phyloP scores from a whole-genome alignment of 64 coral and sea anemone genomes.

The Porites australiensis region DNA sequence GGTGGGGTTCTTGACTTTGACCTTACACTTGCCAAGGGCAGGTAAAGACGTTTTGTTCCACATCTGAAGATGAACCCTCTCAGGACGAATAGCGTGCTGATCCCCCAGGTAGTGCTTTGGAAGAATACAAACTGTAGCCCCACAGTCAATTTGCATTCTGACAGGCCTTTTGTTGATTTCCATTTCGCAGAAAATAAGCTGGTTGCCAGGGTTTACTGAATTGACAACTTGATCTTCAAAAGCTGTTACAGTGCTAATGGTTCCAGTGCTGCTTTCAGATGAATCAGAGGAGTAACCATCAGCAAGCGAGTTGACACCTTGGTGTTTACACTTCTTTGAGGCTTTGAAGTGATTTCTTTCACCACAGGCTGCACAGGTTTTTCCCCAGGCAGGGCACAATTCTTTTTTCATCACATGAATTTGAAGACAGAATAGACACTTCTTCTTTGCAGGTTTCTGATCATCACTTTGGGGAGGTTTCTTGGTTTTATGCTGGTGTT shows the following conservation, averaged over 20 bases:
- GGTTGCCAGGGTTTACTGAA: background rate
- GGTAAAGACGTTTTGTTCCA: slow-evolving; percentile 26
- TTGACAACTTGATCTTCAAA: background rate
- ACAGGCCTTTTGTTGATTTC: background rate
- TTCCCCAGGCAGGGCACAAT: slow-evolving; percentile 44
- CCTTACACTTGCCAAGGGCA: slow-evolving; percentile 20
- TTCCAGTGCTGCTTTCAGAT: slow-evolving; percentile 1
- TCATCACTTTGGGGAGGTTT: background rate
- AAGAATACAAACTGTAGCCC: slow-evolving; percentile 33
- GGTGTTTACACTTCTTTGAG: slow-evolving; percentile 5
- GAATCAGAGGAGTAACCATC: background rate
- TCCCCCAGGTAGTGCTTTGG: slow-evolving; percentile 23
- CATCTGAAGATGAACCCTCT: slow-evolving; percentile 45
- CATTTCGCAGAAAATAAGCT: slow-evolving; percentile 30
- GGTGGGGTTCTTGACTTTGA: slow-evolving; percentile 5
- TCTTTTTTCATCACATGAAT: slow-evolving; percentile 14
- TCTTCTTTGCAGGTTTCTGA: background rate
- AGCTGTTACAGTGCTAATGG: background rate
- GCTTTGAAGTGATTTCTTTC: slow-evolving; percentile 33
- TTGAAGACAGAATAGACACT: slow-evolving; percentile 22
- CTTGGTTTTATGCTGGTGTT: background rate
- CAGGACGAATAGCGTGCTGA: background rate
- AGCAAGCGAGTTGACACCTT: background rate
- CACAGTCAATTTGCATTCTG: slow-evolving; percentile 10
- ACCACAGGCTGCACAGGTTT: slow-evolving; percentile 30